Percentiles rank a stretch among this genome's conserved stretches.
Evolutionary conservation across 2,888 invertebrate species (phyloP).

Genomic region (Villa cingulata): DNA sequence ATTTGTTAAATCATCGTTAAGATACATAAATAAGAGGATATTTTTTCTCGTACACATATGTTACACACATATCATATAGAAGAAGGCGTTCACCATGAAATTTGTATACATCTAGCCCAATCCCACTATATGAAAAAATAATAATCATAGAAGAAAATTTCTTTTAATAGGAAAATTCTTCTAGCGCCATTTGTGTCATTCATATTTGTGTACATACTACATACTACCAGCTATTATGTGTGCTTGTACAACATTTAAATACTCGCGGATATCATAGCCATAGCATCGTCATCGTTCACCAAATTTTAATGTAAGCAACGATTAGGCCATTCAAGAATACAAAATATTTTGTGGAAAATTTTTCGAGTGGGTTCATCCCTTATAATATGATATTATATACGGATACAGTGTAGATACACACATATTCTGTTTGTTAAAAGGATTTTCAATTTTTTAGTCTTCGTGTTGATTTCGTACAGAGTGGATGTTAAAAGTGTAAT

Average conservation of each 20-base stretch:
- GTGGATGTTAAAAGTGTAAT: slow-evolving; percentile 7
- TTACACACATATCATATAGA: not conserved
- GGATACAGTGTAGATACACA: too few species aligned
- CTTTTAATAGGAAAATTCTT: not conserved
- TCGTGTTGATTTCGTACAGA: slow-evolving; percentile 14
- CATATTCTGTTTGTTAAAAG: slow-evolving; percentile 1
- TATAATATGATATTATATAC: too few species aligned
- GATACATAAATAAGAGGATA: too few species aligned
- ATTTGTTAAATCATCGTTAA: not conserved
- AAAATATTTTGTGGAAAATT: not conserved
- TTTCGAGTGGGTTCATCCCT: not conserved
- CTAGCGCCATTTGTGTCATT: not conserved
- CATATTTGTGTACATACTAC: too few species aligned
- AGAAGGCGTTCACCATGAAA: slow-evolving; percentile 14
- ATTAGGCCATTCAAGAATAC: not conserved
- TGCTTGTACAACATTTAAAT: too few species aligned
- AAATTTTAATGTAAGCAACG: not conserved
- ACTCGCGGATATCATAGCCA: too few species aligned
- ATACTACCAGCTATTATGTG: too few species aligned
- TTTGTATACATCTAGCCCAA: slow-evolving; percentile 3
- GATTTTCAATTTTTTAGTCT: slow-evolving; percentile 12
- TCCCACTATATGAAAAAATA: slow-evolving; percentile 5
- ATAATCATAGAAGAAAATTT: not conserved
- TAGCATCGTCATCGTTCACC: not conserved
- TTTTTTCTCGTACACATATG: too few species aligned